A percentile compares a stretch with the other conserved stretches of the same genome.
Evolutionary conservation across 2,888 invertebrate genomes (phyloP).

Genomic region (Halocaridina rubra): DNA sequence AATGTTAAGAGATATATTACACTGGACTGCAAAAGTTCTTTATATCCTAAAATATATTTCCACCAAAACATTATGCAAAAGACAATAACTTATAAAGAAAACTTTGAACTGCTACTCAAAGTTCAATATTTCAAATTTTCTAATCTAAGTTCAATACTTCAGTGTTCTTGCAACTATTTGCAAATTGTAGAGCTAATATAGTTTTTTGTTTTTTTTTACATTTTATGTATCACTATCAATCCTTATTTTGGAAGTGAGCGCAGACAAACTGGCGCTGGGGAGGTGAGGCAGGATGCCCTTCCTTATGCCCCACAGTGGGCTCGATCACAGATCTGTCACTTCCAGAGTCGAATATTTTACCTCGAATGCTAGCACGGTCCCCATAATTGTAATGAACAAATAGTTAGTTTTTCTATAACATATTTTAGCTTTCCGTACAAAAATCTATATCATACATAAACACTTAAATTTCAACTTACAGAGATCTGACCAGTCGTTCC

Average conservation of each 20-base stretch:
- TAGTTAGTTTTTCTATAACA: neutral
- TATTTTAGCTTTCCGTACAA: neutral
- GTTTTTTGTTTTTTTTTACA: neutral
- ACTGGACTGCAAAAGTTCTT: neutral
- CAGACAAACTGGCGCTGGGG: neutral
- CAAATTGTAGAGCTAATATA: neutral
- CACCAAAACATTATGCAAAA: too few species aligned
- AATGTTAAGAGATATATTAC: neutral
- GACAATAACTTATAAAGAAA: too few species aligned
- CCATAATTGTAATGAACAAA: neutral
- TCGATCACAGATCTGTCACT: too few species aligned
- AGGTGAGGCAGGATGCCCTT: too few species aligned
- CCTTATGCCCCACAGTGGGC: too few species aligned
- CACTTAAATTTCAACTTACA: conserved; percentile 6
- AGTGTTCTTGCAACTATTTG: too few species aligned
- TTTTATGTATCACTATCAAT: too few species aligned
- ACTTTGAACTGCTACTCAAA: too few species aligned
- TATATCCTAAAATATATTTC: too few species aligned
- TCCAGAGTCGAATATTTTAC: neutral
- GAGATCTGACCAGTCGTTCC: conserved; percentile 44
- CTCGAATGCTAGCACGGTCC: neutral
- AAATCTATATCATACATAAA: neutral
- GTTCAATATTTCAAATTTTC: too few species aligned
- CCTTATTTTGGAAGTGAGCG: neutral
- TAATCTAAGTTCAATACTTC: too few species aligned